Percentiles rank a stretch among this genome's conserved stretches.
Conservation (phyloP, 2,797 vertebrate species). For the Muscicapa striata region DNA sequence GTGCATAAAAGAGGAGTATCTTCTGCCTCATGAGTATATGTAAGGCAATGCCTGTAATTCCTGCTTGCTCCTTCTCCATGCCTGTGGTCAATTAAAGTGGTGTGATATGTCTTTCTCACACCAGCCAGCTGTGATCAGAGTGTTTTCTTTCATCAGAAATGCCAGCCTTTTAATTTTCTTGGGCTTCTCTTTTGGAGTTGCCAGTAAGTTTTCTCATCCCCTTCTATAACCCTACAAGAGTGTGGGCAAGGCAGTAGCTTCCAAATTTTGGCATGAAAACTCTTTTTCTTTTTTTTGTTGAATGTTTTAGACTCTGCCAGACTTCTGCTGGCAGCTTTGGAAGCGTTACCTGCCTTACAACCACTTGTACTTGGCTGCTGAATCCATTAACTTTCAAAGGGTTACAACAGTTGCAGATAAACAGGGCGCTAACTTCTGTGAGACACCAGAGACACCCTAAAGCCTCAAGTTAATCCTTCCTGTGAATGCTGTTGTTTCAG, state of each 20-base stretch:
- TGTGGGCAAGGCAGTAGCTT: background rate
- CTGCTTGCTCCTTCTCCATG: background rate
- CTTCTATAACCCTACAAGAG: background rate
- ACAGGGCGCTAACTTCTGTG: background rate
- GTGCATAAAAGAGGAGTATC: background rate
- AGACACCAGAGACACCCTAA: background rate
- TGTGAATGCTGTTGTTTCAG: background rate
- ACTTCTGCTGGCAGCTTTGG: background rate
- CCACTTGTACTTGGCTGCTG: background rate
- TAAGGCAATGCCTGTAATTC: background rate
- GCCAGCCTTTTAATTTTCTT: background rate
- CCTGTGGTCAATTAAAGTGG: background rate
- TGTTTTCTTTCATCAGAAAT: constrained; percentile 9
- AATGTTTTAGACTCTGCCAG: background rate
- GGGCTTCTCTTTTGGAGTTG: background rate
- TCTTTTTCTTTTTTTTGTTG: background rate
- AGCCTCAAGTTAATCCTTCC: background rate
- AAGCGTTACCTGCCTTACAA: background rate
- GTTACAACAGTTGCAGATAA: background rate
- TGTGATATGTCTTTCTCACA: rapidly evolving
- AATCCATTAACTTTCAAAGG: background rate
- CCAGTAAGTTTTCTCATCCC: background rate
- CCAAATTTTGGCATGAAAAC: background rate
- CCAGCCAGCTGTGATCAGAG: background rate
- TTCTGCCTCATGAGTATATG: background rate